phyloP scores from a whole-genome alignment of 1,140 invertebrate genomes.

The Araneus ventricosus region DNA sequence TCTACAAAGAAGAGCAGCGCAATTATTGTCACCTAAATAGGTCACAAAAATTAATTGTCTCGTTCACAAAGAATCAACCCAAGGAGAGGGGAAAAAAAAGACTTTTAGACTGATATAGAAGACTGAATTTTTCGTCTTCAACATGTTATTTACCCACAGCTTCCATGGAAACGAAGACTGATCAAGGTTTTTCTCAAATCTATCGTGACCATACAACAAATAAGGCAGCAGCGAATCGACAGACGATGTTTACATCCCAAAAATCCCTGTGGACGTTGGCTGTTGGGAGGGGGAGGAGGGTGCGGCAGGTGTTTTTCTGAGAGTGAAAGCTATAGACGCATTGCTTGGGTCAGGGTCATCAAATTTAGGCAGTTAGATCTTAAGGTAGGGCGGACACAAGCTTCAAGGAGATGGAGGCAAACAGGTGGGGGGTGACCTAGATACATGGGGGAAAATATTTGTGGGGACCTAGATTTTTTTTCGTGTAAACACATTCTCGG shows the following conservation, averaged over 20 bases:
- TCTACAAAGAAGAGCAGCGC: no score
- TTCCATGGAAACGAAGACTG: not conserved
- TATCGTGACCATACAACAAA: not conserved
- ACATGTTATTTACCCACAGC: no score
- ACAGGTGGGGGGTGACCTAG: conserved; percentile 18
- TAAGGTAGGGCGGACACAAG: not conserved
- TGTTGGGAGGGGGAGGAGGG: not conserved
- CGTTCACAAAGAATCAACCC: no score
- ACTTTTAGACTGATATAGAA: no score
- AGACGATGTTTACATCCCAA: not conserved
- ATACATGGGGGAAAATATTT: not conserved
- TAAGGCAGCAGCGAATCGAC: not conserved
- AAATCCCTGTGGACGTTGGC: not conserved
- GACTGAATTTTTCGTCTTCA: no score
- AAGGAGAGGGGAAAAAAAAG: no score
- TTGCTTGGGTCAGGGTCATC: conserved; percentile 5
- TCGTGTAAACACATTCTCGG: not conserved
- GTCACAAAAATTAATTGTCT: no score
- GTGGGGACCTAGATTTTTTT: not conserved
- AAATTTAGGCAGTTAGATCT: not conserved
- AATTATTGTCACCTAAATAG: no score
- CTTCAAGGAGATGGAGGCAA: not conserved
- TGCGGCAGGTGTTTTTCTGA: not conserved
- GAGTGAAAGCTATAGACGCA: not conserved
- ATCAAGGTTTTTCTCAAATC: not conserved